These are phyloP conservation scores for Fabriciana adippe DNA, from an alignment of 2,888 invertebrate genomes.

Conservation along the genomic window DNA sequence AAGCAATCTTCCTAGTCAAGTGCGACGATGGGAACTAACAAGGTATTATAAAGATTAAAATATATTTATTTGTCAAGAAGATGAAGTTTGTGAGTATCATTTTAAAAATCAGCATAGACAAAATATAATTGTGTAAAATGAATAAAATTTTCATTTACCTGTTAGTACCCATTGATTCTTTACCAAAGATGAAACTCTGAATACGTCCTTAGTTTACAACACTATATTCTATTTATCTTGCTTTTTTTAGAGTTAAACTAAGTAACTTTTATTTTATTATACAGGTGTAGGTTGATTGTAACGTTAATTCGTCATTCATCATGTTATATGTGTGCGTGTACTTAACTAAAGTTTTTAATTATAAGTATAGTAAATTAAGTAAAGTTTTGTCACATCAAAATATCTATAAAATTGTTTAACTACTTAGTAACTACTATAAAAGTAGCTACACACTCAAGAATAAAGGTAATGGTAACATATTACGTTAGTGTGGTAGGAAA, in stretches of 20 bases:
- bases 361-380: neutral
- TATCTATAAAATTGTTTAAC: neutral
- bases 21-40: constrained; percentile 29
- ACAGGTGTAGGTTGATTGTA: too few species aligned
- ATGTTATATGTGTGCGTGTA: constrained; percentile 12
- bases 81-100: neutral
- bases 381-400: constrained; percentile 1
- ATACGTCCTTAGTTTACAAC: constrained; percentile 30
- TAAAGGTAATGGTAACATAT: constrained; percentile 5
- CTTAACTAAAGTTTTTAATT: constrained; percentile 14
- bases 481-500: constrained; percentile 1
- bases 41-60: constrained; percentile 1
- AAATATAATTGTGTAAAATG: neutral
- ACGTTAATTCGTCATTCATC: neutral
- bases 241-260: neutral
- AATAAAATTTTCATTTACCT: neutral
- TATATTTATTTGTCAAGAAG: neutral
- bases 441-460: neutral
- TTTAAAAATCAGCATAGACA: neutral
- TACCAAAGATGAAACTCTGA: constrained; percentile 35
- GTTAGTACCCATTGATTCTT: constrained; percentile 31
- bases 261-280: neutral
- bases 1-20: constrained; percentile 36
- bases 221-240: constrained; percentile 16
- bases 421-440: neutral